Base-by-base conservation (phyloP, 2,888 invertebrate genomes). In the Tachina grossa region DNA sequence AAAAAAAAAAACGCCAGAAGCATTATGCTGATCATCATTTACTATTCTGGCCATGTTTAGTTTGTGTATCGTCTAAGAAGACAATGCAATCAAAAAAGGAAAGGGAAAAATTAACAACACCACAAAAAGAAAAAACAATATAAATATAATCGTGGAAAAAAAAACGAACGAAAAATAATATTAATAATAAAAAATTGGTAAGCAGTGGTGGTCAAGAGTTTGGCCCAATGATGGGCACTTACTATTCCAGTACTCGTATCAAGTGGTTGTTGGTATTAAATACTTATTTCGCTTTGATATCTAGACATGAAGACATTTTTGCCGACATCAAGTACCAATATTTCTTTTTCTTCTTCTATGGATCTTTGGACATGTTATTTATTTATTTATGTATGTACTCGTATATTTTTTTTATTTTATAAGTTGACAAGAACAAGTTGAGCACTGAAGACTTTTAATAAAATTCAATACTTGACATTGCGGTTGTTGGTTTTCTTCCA, bases 1-100 rank as follows among this genome's bases (percentile, higher is more conserved):
- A n/a, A n/a, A n/a, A n/a, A 57, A 59, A 72, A 53, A 49, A 68
- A 31, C 31, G 22, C 39, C 59, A 77, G 31, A 61, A 78, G 57
- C 75, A 84, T 84, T 85, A 85, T 87, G 86, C 82, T 85, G 87
- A 87, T 88, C 88, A 87, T 88, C 88, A 87, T 87, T 87, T 88
- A 78, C 83, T 85, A 87, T 87, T 88, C 87, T 84, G 86, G 72
- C 72, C 87, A 88, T 87, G 88, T 84, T 79, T 84, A 61, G 63
- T 71, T 83, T 84, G 71, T 77, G 66, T 69, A 86, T 68, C 80
- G 77, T 86, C 74, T 84, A 57, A 69, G 68, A 81, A 61, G 74
- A 77, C 71, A 81, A 59, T 61, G 57, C 57, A 14, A 66, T 66
- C 65, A 76, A 57, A 39, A 65, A 49, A 43, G 55, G 31, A 45